A percentile compares a stretch with the other conserved stretches of the same genome.
These are phyloP conservation scores for Turnix velox DNA, from an alignment of 2,113 vertebrate species.

Conservation along the genomic window DNA sequence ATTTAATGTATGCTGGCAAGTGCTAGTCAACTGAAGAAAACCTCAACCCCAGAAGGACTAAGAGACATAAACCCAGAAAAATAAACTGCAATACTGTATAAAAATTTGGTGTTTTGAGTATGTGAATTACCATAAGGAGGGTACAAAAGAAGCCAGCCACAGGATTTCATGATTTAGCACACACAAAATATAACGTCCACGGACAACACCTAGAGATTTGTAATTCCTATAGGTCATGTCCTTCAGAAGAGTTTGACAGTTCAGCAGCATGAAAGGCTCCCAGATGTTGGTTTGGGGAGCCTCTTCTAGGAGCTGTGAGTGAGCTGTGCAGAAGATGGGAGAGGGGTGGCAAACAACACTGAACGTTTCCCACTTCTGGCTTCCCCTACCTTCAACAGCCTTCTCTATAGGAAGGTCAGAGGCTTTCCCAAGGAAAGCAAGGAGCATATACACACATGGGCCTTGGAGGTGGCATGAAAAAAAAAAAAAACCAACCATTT, in stretches of 20 bases:
- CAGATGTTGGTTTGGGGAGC: neutral
- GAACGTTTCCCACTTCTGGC: fast-evolving
- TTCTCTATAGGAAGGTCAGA: fast-evolving
- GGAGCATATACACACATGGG: neutral
- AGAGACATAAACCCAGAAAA: neutral
- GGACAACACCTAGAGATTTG: neutral
- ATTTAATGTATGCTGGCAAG: neutral
- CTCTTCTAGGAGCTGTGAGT: neutral
- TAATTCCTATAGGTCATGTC: neutral
- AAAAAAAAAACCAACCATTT: neutral
- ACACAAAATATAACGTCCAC: neutral
- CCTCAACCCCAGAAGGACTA: neutral
- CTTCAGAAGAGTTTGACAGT: neutral
- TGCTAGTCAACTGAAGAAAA: neutral
- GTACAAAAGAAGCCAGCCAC: neutral
- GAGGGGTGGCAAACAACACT: neutral
- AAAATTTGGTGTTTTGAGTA: neutral
- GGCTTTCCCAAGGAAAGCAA: neutral
- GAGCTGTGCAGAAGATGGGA: neutral
- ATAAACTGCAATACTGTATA: neutral
- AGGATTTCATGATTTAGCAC: neutral
- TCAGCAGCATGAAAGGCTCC: neutral
- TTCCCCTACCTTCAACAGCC: neutral
- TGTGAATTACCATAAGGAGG: neutral
- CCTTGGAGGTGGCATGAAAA: neutral